Conservation (phyloP, 2,888 invertebrate genomes). For the Trimorus sp. region DNA sequence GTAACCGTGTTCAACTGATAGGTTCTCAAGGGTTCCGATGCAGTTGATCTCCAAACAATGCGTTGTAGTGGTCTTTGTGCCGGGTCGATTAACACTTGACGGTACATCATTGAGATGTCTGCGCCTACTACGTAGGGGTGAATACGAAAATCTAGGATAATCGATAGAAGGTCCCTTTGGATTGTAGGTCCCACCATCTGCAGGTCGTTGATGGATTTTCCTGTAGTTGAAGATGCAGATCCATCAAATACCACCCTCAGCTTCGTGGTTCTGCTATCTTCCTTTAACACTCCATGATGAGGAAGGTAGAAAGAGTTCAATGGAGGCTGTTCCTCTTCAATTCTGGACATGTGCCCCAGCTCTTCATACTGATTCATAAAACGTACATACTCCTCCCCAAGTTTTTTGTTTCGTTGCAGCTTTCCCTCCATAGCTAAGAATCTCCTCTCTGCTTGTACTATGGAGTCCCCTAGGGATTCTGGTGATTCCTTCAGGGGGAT, state of each 20-base stretch:
- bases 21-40: constrained; percentile 17
- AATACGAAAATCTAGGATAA: constrained; percentile 65
- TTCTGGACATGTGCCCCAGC: constrained; percentile 31
- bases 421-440: constrained; percentile 11
- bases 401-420: neutral
- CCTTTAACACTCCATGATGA: constrained; percentile 33
- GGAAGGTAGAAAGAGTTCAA: constrained; percentile 15
- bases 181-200: constrained; percentile 67
- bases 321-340: neutral
- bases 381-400: constrained; percentile 2
- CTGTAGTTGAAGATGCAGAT: constrained; percentile 66
- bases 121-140: constrained; percentile 66
- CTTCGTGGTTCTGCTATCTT: constrained; percentile 68
- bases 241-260: constrained; percentile 74
- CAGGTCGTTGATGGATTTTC: constrained; percentile 68
- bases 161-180: constrained; percentile 60
- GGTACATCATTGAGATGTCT: constrained; percentile 72
- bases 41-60: constrained; percentile 70
- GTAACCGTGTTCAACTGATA: constrained; percentile 67
- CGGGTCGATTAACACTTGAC: constrained; percentile 49
- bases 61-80: constrained; percentile 65
- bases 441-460: constrained; percentile 5
- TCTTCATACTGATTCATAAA: constrained; percentile 28
- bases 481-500: constrained; percentile 29
- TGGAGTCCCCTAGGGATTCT: constrained; percentile 34